phyloP scores from a whole-genome alignment of 2,888 invertebrate species.

The Leucania comma region DNA sequence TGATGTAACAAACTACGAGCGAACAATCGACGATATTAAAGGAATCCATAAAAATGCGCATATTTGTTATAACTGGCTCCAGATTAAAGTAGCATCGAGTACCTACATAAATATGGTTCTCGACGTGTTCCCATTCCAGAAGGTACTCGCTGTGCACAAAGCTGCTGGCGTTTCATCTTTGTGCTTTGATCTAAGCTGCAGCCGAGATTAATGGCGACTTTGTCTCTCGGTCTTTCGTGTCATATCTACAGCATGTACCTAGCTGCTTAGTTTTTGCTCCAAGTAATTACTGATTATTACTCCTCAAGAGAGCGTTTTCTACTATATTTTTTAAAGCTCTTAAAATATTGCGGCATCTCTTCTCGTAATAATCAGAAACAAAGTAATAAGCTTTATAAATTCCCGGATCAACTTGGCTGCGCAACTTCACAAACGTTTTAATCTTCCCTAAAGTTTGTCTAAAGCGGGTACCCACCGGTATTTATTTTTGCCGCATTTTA shows the following conservation, averaged over 20 bases:
- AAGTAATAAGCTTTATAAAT: constrained; percentile 53
- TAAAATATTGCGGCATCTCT: constrained; percentile 26
- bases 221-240: constrained; percentile 45
- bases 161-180: constrained; percentile 67
- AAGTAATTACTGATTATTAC: constrained; percentile 28
- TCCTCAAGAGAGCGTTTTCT: neutral
- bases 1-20: neutral
- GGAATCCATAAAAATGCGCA: constrained; percentile 37
- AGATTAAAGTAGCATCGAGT: constrained; percentile 39
- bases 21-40: constrained; percentile 18
- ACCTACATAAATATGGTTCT: constrained; percentile 48
- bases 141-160: constrained; percentile 56
- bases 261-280: constrained; percentile 14
- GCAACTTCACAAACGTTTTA: constrained; percentile 52
- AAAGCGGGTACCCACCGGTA: constrained; percentile 33
- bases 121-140: constrained; percentile 59
- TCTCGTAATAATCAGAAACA: constrained; percentile 40
- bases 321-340: constrained; percentile 27
- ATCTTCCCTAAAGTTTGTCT: constrained; percentile 57
- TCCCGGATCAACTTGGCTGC: constrained; percentile 43
- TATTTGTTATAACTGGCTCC: constrained; percentile 22
- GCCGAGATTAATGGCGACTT: constrained; percentile 64
- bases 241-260: constrained; percentile 27
- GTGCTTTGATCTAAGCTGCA: constrained; percentile 65
- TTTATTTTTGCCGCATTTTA: constrained; percentile 64